Conservation (phyloP, 2,113 vertebrate species). For the Leucopternis melanops region DNA sequence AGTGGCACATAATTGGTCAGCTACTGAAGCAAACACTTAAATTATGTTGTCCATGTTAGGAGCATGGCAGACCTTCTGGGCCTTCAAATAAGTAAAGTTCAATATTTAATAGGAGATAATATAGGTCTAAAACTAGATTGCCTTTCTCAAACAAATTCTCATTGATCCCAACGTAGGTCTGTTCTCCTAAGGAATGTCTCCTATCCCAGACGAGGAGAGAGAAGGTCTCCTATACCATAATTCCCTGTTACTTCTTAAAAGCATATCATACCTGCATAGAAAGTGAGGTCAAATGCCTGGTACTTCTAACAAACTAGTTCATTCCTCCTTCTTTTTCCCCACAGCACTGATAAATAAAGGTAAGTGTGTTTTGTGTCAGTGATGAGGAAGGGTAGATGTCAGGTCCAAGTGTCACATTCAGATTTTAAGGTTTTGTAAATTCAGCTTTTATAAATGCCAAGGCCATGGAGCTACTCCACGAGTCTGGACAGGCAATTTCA, state of each 20-base stretch:
- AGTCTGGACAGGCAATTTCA: not conserved
- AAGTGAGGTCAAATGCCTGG: not conserved
- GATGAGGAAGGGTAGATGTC: not conserved
- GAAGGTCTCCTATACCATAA: not conserved
- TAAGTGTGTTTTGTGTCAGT: not conserved
- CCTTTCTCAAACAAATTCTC: not conserved
- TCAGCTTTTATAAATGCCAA: not conserved
- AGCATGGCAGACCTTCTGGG: not conserved
- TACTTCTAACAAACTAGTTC: not conserved
- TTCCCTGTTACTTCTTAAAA: not conserved
- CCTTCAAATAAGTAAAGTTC: not conserved
- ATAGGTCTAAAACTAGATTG: not conserved
- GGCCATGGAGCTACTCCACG: not conserved
- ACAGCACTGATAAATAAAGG: not conserved
- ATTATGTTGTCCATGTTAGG: not conserved
- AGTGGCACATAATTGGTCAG: not conserved
- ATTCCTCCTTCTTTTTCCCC: not conserved
- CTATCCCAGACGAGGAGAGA: not conserved
- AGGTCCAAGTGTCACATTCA: not conserved
- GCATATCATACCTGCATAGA: not conserved
- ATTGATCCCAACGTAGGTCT: not conserved
- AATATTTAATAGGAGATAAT: not conserved
- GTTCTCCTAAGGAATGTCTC: not conserved
- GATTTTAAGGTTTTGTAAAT: not conserved
- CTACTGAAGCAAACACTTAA: not conserved